Evolutionary conservation across 2,888 invertebrate genomes (phyloP).

Genomic region (Caenorhabditis angaria): DNA sequence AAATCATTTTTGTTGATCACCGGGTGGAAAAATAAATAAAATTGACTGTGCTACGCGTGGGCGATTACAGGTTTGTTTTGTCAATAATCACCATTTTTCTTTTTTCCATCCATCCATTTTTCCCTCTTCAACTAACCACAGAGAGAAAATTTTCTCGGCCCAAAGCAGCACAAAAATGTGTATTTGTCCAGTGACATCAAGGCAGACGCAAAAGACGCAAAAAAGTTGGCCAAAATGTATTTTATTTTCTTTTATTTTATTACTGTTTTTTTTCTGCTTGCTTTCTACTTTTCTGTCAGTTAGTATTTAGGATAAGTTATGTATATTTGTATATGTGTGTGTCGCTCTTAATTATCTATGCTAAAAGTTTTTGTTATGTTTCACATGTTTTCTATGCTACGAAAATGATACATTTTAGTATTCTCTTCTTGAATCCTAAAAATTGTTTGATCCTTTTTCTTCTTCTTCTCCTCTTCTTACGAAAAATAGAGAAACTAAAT

Average conservation of each 20-base stretch:
- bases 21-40: too few relatives aligned
- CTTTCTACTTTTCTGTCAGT: too few relatives aligned
- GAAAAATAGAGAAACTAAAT: too few relatives aligned
- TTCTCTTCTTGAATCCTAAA: too few relatives aligned
- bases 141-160: neutral
- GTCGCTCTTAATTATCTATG: slow-evolving; percentile 1
- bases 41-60: neutral
- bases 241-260: too few relatives aligned
- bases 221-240: too few relatives aligned
- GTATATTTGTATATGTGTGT: too few relatives aligned
- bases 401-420: slow-evolving; percentile 11
- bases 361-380: slow-evolving; percentile 10
- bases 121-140: neutral
- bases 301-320: too few relatives aligned
- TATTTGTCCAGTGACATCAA: slow-evolving; percentile 4
- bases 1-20: too few relatives aligned
- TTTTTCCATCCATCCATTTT: too few relatives aligned
- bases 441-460: too few relatives aligned
- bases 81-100: neutral
- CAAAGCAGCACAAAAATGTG: neutral
- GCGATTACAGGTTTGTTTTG: slow-evolving; percentile 1
- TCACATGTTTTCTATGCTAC: slow-evolving; percentile 23
- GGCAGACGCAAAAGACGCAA: neutral
- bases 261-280: too few relatives aligned
- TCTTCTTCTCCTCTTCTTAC: slow-evolving; percentile 4